Evolutionary conservation across 2,113 vertebrate species (phyloP).

Genomic region (Hydropotes inermis): DNA sequence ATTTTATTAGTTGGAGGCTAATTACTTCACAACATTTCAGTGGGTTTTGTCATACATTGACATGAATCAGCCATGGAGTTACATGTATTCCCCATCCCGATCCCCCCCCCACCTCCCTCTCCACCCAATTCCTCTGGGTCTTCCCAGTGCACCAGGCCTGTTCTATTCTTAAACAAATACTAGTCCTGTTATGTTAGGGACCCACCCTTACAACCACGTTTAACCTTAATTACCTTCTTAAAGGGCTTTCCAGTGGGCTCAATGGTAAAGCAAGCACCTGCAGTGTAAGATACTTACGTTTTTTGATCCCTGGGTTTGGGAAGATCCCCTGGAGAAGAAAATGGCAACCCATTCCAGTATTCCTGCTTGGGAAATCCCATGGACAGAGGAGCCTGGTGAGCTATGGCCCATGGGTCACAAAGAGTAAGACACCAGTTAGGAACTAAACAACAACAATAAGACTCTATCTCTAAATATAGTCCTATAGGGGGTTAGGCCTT

Average conservation of each 20-base stretch:
- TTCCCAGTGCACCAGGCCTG: too few species aligned
- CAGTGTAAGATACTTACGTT: background rate
- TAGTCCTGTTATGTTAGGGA: background rate
- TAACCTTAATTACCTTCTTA: background rate
- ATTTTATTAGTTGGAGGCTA: too few species aligned
- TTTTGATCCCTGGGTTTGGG: background rate
- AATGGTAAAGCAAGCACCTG: background rate
- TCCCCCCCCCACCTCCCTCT: too few species aligned
- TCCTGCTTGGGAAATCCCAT: background rate
- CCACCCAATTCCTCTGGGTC: too few species aligned
- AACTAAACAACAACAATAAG: background rate
- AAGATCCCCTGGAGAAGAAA: background rate
- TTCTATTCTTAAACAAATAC: background rate
- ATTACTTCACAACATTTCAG: too few species aligned
- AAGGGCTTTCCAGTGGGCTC: background rate
- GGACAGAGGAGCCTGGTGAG: background rate
- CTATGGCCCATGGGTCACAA: background rate
- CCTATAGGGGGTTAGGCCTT: background rate
- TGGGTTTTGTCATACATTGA: too few species aligned
- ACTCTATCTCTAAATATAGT: background rate
- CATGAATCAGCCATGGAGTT: too few species aligned
- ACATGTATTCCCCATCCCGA: too few species aligned
- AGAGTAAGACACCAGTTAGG: background rate
- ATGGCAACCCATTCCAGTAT: background rate
- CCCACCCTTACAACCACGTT: rapidly evolving